Conservation (phyloP, 2,797 vertebrate genomes). For the Pseudochirops corinnae region DNA sequence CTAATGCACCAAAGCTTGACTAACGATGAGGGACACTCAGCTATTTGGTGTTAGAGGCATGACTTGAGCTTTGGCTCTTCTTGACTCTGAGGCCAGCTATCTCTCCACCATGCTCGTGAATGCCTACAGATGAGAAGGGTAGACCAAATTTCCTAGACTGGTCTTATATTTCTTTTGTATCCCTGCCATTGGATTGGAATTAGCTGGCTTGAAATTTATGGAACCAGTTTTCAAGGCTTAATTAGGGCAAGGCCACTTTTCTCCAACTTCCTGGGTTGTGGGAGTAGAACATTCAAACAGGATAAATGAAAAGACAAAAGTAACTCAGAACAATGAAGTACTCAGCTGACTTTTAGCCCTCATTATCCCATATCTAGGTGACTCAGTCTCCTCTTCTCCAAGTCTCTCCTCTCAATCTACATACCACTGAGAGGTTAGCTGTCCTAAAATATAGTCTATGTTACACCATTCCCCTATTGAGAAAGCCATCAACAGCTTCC, state of each 20-base stretch:
- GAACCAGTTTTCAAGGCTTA: neutral
- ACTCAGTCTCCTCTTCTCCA: neutral
- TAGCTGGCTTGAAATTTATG: neutral
- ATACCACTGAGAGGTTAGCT: neutral
- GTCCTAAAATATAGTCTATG: neutral
- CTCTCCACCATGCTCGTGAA: neutral
- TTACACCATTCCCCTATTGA: neutral
- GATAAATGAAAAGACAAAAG: neutral
- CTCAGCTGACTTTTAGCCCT: neutral
- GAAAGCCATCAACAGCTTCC: neutral
- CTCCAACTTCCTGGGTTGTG: neutral
- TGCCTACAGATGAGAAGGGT: neutral
- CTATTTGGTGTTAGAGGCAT: neutral
- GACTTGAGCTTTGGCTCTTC: neutral
- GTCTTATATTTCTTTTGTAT: neutral
- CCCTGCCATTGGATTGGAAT: neutral
- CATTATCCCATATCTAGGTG: neutral
- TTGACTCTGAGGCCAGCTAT: neutral
- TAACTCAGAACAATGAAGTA: neutral
- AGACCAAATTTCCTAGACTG: neutral
- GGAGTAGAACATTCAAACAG: neutral
- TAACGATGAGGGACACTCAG: neutral
- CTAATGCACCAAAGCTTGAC: neutral
- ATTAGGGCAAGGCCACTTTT: neutral
- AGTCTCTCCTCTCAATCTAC: neutral